phyloP scores from a whole-genome alignment of 2,888 invertebrate genomes.

The Autographa pulchrina region DNA sequence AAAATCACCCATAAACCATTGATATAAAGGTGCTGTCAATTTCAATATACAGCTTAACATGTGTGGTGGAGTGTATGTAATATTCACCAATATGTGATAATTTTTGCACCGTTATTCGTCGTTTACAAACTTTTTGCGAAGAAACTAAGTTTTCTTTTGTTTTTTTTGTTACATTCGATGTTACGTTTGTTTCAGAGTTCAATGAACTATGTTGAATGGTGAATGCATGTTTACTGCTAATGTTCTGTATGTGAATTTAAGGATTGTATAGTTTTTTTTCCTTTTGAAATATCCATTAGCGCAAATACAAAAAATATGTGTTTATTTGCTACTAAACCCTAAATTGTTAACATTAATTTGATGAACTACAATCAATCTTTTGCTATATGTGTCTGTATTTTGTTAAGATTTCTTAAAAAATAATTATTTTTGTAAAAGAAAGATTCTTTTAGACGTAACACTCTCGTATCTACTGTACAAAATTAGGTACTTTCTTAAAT shows the following conservation, averaged over 20 bases:
- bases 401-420: too few relatives aligned
- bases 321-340: too few relatives aligned
- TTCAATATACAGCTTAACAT: not conserved
- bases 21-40: not conserved
- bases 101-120: constrained; percentile 45
- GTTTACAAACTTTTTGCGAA: constrained; percentile 23
- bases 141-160: constrained; percentile 3
- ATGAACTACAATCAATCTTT: too few relatives aligned
- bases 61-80: constrained; percentile 25
- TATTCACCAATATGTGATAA: constrained; percentile 48
- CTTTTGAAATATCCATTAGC: too few relatives aligned
- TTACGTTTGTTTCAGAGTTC: not conserved
- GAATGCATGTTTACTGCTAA: constrained; percentile 23
- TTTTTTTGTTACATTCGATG: not conserved
- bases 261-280: not conserved
- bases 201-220: not conserved
- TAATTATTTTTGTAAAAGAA: too few relatives aligned
- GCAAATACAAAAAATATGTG: too few relatives aligned
- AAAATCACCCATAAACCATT: not conserved
- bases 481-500: not conserved
- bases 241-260: not conserved
- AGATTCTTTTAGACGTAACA: too few relatives aligned
- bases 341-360: too few relatives aligned
- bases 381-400: too few relatives aligned
- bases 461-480: not conserved